These are phyloP conservation scores for Siphamia tubifer DNA, from an alignment of 2,113 vertebrate species.

Conservation along the genomic window DNA sequence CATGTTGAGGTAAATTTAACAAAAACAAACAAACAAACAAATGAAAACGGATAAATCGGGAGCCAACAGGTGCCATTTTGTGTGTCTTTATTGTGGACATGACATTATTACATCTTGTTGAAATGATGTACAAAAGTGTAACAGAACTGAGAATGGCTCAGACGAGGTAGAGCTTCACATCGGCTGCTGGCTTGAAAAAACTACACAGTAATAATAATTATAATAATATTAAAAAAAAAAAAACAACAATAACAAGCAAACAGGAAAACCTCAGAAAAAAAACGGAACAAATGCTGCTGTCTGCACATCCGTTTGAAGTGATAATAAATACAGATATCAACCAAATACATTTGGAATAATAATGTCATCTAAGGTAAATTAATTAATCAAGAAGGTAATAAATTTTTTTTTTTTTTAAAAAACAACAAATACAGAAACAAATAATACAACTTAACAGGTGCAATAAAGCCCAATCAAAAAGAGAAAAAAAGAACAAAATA, in stretches of 20 bases:
- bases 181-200: conserved; percentile 84
- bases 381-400: conserved; percentile 81
- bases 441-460: conserved; percentile 64
- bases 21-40: conserved; percentile 37
- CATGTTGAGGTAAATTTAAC: conserved; percentile 19
- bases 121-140: conserved; percentile 87
- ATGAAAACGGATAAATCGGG: conserved; percentile 43
- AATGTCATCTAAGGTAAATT: conserved; percentile 77
- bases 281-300: conserved; percentile 57
- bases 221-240: too few relatives aligned
- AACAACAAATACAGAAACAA: conserved; percentile 62
- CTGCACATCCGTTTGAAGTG: conserved; percentile 79
- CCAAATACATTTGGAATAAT: conserved; percentile 87
- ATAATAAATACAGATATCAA: conserved; percentile 94
- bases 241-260: conserved; percentile 25
- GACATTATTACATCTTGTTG: conserved; percentile 84
- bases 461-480: conserved; percentile 60
- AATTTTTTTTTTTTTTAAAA: too few relatives aligned
- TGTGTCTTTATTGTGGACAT: conserved; percentile 93
- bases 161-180: conserved; percentile 92
- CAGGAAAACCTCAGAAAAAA: conserved; percentile 53
- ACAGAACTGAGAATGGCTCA: conserved; percentile 88
- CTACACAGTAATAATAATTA: conserved; percentile 69
- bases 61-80: conserved; percentile 70
- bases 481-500: conserved; percentile 49